Base-by-base conservation (phyloP, 2,797 vertebrate genomes). In the Micropoecilia bifurca region DNA sequence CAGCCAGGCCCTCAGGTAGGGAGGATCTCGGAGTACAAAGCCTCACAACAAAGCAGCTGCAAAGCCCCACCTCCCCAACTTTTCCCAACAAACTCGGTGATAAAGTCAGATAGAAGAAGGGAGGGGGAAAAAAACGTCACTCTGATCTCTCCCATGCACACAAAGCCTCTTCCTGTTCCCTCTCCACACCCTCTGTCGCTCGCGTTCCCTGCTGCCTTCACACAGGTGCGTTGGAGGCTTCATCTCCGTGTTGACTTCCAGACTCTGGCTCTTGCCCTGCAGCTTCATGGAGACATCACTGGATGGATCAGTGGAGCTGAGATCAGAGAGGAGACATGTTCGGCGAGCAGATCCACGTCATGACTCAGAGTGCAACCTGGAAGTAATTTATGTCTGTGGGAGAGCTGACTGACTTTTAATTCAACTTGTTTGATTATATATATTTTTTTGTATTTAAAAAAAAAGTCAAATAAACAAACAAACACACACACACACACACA, bases 21-120 rank as follows among this genome's bases (percentile, higher is more conserved):
- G 76, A 78, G 66, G 79, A 84, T 89, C 77, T 73, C 48, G 25
- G 76, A 81, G 85, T 59, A 86, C 91, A 92, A 89, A 90, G 89
- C 86, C 48, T 73, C 18, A 89, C 84, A 92, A 92, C 91, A 94
- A 93, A 92, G 91, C 47, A 1, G 9, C 69, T 12, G 68, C 22
- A 43, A 82, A 45, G 79, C 77, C 78, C 84, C 91, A 22, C 91
- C 84, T 68, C 78, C 84, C 74, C 76, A 81, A 87, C 90, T 89
- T 91, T 94, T 87, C 91, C 91, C 87, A 86, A 73, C 68, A 83
- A 85, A 86, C 79, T 80, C 68, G 10, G 43, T 48, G 8, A 78
- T 83, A 80, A 85, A 83, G 92, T 92, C 77, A 83, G 85, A 88
- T 83, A 87, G 80, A 83, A n/a, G 1, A 71, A 83, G 46, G 68